Base-by-base conservation (phyloP, 1,140 invertebrate genomes). In the Heliconius nattereri region DNA sequence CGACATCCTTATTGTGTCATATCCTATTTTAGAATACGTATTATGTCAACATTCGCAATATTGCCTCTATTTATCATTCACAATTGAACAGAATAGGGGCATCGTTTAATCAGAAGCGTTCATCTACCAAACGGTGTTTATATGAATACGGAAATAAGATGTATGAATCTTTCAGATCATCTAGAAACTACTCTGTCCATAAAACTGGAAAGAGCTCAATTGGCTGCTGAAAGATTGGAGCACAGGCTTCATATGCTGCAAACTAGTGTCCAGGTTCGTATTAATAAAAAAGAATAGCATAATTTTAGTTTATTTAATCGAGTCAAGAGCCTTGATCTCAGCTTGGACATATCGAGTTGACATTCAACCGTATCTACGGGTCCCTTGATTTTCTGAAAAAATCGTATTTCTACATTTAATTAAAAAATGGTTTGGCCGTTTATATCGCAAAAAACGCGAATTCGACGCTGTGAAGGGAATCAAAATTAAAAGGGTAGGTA, bases 171-270 rank as follows among this genome's bases (percentile, higher is more conserved):
- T 90, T 52, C 90, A 95, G 94, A 94, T 86, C 92, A 92, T 13
- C 86, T 94, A 78, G 94, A 94, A 85, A 93, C 91, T 26, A 88
- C 92, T 71, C 76, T 94, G 66, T 90, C 91, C 71, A 84, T 93
- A 79, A 89, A 88, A 83, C 82, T 94, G 32, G 94, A 94, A 81
- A 90, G 92, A 85, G 92, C 91, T 49, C 92, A 94, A 81, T 83
- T 91, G 78, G 91, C 93, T 54, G 92, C 92, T 60, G 92, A 95
- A 76, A 86, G 91, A 80, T 83, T 95, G 79, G 92, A 95, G 81
- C 93, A 94, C 78, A 86, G 93, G 75, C 82, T 94, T 71, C 91
- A 94, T 76, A 93, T 92, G 91, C 86, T 93, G n/a, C 91, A 94
- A 85, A 90, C 90, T 20, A 92, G 86, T 81, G 88, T 94, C 32